These are phyloP conservation scores for Linurgus olivaceus DNA, from an alignment of 2,797 vertebrate species.

Conservation along the genomic window DNA sequence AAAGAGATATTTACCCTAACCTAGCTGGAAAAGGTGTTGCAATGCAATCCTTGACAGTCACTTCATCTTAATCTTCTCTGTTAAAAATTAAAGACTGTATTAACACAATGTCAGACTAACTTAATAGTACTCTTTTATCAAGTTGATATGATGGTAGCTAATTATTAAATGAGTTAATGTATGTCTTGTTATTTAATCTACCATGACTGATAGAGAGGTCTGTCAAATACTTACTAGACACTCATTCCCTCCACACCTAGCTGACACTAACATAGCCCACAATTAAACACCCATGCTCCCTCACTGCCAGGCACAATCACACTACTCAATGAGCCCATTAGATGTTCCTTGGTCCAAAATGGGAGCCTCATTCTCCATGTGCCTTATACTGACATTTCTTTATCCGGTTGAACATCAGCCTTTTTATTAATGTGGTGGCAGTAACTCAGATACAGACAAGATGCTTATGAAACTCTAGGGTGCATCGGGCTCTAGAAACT, in stretches of 20 bases:
- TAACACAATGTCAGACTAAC: conserved; percentile 49
- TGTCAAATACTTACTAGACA: conserved; percentile 40
- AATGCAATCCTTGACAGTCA: neutral
- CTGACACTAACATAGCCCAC: neutral
- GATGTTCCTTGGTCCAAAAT: neutral
- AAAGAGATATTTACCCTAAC: neutral
- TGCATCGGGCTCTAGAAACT: neutral
- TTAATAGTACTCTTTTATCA: conserved; percentile 59
- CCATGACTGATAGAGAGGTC: conserved; percentile 40
- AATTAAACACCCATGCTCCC: neutral
- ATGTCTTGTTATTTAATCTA: conserved; percentile 56
- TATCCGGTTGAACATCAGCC: neutral
- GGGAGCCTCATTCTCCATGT: neutral
- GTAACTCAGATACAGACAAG: neutral
- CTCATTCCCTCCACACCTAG: conserved; percentile 33
- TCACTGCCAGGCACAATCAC: neutral
- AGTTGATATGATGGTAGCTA: conserved; percentile 50
- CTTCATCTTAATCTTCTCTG: conserved; percentile 25
- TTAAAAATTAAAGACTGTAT: conserved; percentile 62
- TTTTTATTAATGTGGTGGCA: neutral
- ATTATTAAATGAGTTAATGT: conserved; percentile 61
- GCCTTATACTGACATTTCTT: neutral
- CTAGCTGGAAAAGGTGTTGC: neutral
- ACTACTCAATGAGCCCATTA: neutral
- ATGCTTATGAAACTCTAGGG: neutral